Base-by-base conservation (phyloP, 2,113 vertebrate genomes). In the Thinocorus orbignyianus region DNA sequence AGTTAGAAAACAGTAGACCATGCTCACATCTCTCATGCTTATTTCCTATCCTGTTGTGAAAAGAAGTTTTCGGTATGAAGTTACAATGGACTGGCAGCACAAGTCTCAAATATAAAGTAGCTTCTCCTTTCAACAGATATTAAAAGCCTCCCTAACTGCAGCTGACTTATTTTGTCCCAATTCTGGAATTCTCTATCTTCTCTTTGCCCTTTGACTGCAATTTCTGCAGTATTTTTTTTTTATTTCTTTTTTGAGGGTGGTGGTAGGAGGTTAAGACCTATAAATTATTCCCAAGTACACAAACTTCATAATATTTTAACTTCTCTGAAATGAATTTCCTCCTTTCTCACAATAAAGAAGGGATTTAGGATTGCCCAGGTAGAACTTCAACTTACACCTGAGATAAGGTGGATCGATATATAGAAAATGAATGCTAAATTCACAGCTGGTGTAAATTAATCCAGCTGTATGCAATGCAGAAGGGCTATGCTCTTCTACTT, bases 291-390 rank as follows among this genome's bases (percentile, higher is more conserved):
- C 88, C 88, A 68, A 86, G 91, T 97, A 93, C 95, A 88, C 90
- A 96, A 89, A 92, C 89, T 97, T 97, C 79, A 97, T 98, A 97
- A 98, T 97, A 98, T 94, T 98, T 98, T 98, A 98, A 98, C 98
- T 84, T 97, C 64, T 73, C 71, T 95, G 80, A 95, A 95, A 88
- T 80, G 20, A 86, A 49, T 69, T 97, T 96, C 86, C 88, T 95
- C 54, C 78, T 94, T 88, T 96, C 95, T 97, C 51, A 77, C 61
- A 73, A 69, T 80, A 87, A 90, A 87, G 70, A 95, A 80, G 46
- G 86, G 86, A 83, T 93, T 88, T 71, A 55, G n/a, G 31, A 66
- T 39, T 57, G 51, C 55, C 37, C 33, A 84, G 65, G 88, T 84
- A 96, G 91, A 97, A 90, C 94, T 42, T 76, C 54, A 64, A 3